Percentiles rank a stretch among this genome's conserved stretches.
These are phyloP conservation scores for Molossus alvarezi DNA, from an alignment of 2,797 vertebrate species.

Conservation along the genomic window DNA sequence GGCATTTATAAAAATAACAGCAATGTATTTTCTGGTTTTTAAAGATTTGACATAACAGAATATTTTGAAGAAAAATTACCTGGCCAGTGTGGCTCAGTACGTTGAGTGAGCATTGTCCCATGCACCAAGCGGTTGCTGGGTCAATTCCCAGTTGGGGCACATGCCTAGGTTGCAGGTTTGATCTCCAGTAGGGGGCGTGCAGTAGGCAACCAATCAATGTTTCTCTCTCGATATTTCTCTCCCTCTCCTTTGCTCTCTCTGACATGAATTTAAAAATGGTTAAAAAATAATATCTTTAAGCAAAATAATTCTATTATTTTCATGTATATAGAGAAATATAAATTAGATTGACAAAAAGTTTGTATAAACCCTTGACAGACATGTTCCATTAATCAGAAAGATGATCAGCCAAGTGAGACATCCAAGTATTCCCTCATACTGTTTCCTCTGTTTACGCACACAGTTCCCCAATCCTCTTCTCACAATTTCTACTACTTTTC, in stretches of 20 bases:
- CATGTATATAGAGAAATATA: conserved; percentile 32
- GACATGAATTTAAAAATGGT: too few species aligned
- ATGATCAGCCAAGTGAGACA: conserved; percentile 2
- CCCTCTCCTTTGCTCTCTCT: too few species aligned
- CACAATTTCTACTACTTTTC: not conserved
- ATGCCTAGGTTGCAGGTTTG: too few species aligned
- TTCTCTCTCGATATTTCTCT: too few species aligned
- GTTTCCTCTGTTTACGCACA: not conserved
- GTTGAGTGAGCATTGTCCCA: too few species aligned
- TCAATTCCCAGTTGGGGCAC: too few species aligned
- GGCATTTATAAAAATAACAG: conserved; percentile 28
- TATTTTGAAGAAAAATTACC: not conserved
- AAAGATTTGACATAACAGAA: not conserved
- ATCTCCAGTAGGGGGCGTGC: too few species aligned
- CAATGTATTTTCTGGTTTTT: not conserved
- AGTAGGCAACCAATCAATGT: too few species aligned
- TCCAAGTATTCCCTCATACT: not conserved
- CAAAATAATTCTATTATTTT: conserved; percentile 52
- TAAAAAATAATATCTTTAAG: not conserved
- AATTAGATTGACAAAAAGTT: conserved; percentile 42
- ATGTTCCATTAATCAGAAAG: conserved; percentile 36
- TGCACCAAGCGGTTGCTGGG: too few species aligned
- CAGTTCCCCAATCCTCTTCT: not conserved
- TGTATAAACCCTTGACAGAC: conserved; percentile 9
- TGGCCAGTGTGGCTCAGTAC: too few species aligned